phyloP scores from a whole-genome alignment of 2,888 invertebrate genomes.

The Chrysodeixis includens region DNA sequence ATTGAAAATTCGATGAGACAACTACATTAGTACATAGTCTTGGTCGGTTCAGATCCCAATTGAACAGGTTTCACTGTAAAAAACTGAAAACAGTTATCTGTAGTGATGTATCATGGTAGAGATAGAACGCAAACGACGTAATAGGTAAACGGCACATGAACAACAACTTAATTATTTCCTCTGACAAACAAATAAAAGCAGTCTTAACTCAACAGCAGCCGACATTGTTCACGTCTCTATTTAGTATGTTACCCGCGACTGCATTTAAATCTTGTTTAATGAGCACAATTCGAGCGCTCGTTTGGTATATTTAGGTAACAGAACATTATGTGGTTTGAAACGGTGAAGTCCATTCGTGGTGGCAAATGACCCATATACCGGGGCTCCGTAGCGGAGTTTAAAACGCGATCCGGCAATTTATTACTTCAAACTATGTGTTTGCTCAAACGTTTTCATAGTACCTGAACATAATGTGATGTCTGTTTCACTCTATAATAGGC shows the following conservation, averaged over 20 bases:
- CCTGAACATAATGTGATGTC: conserved; percentile 24
- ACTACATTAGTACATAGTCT: no score
- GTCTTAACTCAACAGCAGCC: conserved; percentile 32
- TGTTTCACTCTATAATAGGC: conserved; percentile 28
- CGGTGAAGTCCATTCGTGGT: conserved; percentile 52
- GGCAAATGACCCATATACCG: conserved; percentile 61
- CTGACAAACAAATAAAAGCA: conserved; percentile 26
- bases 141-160: neutral
- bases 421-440: conserved; percentile 46
- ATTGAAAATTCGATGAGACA: no score
- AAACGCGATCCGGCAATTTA: conserved; percentile 39
- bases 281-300: conserved; percentile 51
- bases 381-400: conserved; percentile 46
- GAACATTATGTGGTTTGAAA: conserved; percentile 57
- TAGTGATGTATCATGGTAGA: no score
- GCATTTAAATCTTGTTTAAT: conserved; percentile 60
- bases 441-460: conserved; percentile 34
- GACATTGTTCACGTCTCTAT: conserved; percentile 45
- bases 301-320: conserved; percentile 50
- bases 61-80: no score
- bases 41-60: no score
- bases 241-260: conserved; percentile 47
- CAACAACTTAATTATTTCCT: conserved; percentile 17
- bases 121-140: neutral
- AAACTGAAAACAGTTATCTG: no score